Evolutionary conservation across 2,797 vertebrate genomes (phyloP), one percentile per base, ranked within the genome.

Genomic region (Melanotaenia maccullochi): DNA sequence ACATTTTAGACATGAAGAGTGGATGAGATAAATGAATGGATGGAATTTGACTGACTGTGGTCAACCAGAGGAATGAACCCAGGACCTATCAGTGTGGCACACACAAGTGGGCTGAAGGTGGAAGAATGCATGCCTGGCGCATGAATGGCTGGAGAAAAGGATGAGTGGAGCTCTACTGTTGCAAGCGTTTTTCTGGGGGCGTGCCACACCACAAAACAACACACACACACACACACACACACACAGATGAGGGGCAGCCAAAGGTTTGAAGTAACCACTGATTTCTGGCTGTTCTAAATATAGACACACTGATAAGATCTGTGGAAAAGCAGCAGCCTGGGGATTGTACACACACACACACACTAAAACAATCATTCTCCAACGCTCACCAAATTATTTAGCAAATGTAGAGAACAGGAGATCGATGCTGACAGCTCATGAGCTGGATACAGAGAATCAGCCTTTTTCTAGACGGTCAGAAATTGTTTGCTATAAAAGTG

Each of bases 271-370:
- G 77, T 52, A 85, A 89, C 88, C 84, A 82, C 87, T 85, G 76
- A 78, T 82, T 85, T 88, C 82, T 89, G 85, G 82, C 88, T 79
- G 82, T 84, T 91, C 88, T 91, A 91, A 88, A 92, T 89, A 86
- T 89, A 91, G 88, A 76, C 81, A 69, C 60, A 83, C 71, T 84
- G 88, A 90, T 92, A 85, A 84, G 84, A 90, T 87, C 86, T 78
- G 82, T 69, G 83, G 79, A 78, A 71, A 72, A 60, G 83, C 69
- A 60, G 69, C 73, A 66, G 79, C 28, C 52, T 25, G 65, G 55
- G 58, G 76, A 70, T 32, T 1, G 14, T 11, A 11, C 49, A 30
- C 68, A 52, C 68, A 22, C 59, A 57, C 42, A 57, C 65, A 64
- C 35, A 42, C 62, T 65, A 62, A 77, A 55, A 74, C 57, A 65